phyloP scores from a whole-genome alignment of 1,140 invertebrate genomes.

The Pinna nobilis region DNA sequence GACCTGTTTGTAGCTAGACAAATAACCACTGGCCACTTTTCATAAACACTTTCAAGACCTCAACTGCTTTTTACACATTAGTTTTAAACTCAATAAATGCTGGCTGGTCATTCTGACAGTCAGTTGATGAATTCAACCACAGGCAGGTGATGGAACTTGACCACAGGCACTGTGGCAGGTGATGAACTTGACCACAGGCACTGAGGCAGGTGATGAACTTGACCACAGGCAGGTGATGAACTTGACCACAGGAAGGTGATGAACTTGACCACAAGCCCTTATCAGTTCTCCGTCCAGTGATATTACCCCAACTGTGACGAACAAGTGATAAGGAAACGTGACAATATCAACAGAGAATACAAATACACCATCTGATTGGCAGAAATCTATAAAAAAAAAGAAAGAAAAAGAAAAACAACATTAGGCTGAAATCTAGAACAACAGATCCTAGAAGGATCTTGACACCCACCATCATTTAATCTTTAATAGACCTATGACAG shows the following conservation, averaged over 20 bases:
- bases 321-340: slow-evolving; percentile 66
- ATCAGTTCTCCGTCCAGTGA: slow-evolving; percentile 69
- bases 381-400: no score
- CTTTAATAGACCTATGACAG: no score
- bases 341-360: neutral
- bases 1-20: neutral
- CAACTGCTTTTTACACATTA: no score
- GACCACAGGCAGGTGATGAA: neutral
- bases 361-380: no score
- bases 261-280: slow-evolving; percentile 62
- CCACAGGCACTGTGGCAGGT: neutral
- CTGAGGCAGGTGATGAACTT: neutral
- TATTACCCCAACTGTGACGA: slow-evolving; percentile 54
- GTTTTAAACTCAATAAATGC: no score
- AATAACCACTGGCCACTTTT: neutral
- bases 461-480: no score
- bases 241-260: neutral
- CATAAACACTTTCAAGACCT: no score
- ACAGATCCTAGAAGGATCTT: no score
- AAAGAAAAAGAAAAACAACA: no score
- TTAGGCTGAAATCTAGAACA: no score
- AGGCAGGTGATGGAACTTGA: no score
- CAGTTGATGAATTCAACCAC: neutral
- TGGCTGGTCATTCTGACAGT: neutral
- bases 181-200: neutral